Evolutionary conservation across 2,888 invertebrate species (phyloP).

Genomic region (Hemithea aestivaria): DNA sequence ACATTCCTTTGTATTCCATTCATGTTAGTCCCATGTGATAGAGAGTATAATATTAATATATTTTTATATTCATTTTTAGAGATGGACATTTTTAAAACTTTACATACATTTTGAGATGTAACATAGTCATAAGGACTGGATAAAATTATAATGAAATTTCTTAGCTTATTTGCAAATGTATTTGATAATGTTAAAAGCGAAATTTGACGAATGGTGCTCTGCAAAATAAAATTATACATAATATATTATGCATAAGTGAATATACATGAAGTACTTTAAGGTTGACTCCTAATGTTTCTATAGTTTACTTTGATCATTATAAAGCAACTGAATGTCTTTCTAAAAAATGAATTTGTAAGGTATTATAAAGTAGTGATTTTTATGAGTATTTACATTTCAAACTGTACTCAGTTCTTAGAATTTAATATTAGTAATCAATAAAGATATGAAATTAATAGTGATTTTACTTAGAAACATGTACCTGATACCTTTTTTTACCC

Average conservation of each 20-base stretch:
- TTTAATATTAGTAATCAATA: background rate
- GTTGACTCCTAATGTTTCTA: too few relatives aligned
- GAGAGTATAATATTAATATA: conserved; percentile 21
- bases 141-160: too few relatives aligned
- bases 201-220: too few relatives aligned
- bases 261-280: too few relatives aligned
- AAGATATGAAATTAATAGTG: background rate
- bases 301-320: background rate
- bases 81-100: conserved; percentile 9
- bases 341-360: conserved; percentile 2
- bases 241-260: too few relatives aligned
- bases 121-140: background rate
- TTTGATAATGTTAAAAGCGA: too few relatives aligned
- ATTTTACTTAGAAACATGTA: too few relatives aligned
- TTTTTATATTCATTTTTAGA: conserved; percentile 20
- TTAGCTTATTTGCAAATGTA: too few relatives aligned
- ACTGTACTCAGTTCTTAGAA: background rate
- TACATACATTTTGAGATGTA: conserved; percentile 11
- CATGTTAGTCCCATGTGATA: conserved; percentile 16
- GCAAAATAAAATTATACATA: too few relatives aligned
- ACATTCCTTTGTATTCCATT: conserved; percentile 18
- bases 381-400: conserved; percentile 3
- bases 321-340: background rate
- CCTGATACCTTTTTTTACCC: too few relatives aligned
- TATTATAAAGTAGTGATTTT: conserved; percentile 8